phyloP scores from a whole-genome alignment of 2,113 vertebrate genomes.

The Ictidomys tridecemlineatus region DNA sequence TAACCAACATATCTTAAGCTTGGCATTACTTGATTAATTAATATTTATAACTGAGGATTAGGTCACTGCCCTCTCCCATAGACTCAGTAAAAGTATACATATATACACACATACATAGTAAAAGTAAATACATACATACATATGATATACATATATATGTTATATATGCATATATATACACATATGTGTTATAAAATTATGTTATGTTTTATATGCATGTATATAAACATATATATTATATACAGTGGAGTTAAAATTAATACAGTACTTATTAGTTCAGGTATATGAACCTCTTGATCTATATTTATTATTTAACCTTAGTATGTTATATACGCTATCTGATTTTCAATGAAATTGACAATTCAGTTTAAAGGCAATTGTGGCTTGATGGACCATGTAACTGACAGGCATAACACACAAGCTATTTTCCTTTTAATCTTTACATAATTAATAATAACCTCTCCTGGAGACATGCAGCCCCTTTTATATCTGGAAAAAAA shows the following conservation, averaged over 20 bases:
- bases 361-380: background rate
- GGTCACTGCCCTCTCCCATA: too few relatives aligned
- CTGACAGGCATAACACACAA: background rate
- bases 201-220: too few relatives aligned
- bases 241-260: background rate
- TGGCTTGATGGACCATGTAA: background rate
- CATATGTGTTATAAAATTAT: too few relatives aligned
- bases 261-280: accelerated
- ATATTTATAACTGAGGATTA: background rate
- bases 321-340: background rate
- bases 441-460: background rate
- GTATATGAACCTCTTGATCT: accelerated
- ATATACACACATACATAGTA: too few relatives aligned
- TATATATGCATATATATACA: too few relatives aligned
- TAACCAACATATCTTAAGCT: background rate
- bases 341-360: background rate
- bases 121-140: background rate
- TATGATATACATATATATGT: too few relatives aligned
- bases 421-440: background rate
- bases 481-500: background rate
- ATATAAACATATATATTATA: too few relatives aligned
- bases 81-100: background rate
- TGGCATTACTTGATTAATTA: background rate
- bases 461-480: background rate
- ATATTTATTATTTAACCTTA: background rate